Evolutionary conservation across 2,888 invertebrate genomes (phyloP).

Genomic region (Drosophila fungiperda): DNA sequence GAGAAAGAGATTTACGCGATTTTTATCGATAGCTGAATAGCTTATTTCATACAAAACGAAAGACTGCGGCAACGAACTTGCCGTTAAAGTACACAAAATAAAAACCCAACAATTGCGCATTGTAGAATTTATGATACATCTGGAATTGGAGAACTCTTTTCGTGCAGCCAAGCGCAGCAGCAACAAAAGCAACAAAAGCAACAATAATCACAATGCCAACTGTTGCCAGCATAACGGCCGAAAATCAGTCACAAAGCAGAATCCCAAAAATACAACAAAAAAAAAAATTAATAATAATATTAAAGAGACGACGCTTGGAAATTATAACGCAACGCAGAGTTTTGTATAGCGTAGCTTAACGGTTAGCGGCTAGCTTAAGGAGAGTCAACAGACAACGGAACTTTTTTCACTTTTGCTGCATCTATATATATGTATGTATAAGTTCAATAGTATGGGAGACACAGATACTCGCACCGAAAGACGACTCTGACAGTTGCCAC

Average conservation of each 20-base stretch:
- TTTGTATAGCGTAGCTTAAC: constrained; percentile 59
- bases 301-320: constrained; percentile 51
- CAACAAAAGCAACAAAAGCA: constrained; percentile 19
- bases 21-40: constrained; percentile 62
- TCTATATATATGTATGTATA: constrained; percentile 23
- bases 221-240: constrained; percentile 64
- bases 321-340: constrained; percentile 67
- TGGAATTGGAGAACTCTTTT: constrained; percentile 44
- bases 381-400: constrained; percentile 59
- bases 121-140: constrained; percentile 50
- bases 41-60: constrained; percentile 61
- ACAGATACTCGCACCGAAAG: constrained; percentile 47
- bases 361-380: constrained; percentile 64
- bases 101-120: constrained; percentile 55
- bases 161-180: constrained; percentile 61
- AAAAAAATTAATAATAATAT: constrained; percentile 11
- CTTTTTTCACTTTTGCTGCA: constrained; percentile 77
- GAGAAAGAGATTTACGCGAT: constrained; percentile 55
- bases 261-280: constrained; percentile 50
- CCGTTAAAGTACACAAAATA: constrained; percentile 32
- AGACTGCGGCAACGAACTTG: constrained; percentile 62
- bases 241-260: constrained; percentile 59
- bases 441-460: constrained; percentile 21
- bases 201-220: constrained; percentile 34
- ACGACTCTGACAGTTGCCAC: constrained; percentile 47